Percentiles rank a stretch among this genome's conserved stretches.
Evolutionary conservation across 2,797 vertebrate species (phyloP).

Genomic region (Halcyon badia): DNA sequence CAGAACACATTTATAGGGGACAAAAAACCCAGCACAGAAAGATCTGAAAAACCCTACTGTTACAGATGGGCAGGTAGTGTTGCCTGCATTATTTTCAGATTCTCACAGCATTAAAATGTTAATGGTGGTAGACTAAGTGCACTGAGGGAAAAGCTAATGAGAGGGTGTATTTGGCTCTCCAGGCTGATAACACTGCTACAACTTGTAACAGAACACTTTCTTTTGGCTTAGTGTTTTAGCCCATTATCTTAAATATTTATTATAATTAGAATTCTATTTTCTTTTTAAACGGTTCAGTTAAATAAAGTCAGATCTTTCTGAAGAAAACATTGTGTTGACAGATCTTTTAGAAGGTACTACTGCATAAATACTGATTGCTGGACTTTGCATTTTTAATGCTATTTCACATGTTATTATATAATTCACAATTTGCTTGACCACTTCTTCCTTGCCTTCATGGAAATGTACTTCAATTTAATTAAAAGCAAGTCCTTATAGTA

Average conservation of each 20-base stretch:
- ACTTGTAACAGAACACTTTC: background rate
- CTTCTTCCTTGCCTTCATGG: background rate
- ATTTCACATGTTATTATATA: background rate
- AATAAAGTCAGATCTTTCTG: background rate
- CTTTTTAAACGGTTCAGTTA: background rate
- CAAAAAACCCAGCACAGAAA: background rate
- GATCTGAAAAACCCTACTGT: fast-evolving
- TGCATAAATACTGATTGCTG: background rate
- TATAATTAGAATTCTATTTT: background rate
- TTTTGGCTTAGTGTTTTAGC: background rate
- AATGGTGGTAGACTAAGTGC: background rate
- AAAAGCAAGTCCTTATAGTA: background rate
- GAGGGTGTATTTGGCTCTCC: background rate
- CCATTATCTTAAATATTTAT: background rate
- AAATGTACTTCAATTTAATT: background rate
- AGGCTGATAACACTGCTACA: background rate
- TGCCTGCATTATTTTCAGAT: background rate
- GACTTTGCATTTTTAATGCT: background rate
- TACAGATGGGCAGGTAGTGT: background rate
- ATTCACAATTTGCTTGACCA: background rate
- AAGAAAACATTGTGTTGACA: background rate
- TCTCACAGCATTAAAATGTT: background rate
- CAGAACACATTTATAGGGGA: background rate
- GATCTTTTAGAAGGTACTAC: background rate
- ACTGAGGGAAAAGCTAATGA: background rate